Evolutionary conservation across 35 echinoderm and acorn worm genomes (phyloP).

Genomic region (Patiria miniata): DNA sequence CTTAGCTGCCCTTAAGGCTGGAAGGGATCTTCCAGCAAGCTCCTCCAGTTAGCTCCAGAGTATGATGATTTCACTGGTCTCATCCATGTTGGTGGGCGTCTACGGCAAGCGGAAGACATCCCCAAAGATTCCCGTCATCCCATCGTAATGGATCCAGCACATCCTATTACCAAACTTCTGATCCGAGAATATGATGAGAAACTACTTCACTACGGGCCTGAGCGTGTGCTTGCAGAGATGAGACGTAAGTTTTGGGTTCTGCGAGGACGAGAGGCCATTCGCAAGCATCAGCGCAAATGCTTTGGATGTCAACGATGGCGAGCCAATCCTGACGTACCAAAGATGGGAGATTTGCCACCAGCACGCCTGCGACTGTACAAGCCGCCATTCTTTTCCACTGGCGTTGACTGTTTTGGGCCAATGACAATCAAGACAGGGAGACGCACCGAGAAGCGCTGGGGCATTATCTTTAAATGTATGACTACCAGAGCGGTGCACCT

Average conservation of each 20-base stretch:
- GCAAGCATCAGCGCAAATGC: constrained; percentile 21
- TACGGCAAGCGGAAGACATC: background rate
- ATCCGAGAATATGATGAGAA: background rate
- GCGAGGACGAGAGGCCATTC: constrained; percentile 21
- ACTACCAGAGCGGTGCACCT: constrained; percentile 52
- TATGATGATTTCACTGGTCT: background rate
- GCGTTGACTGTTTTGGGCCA: constrained; percentile 67
- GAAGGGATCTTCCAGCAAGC: background rate
- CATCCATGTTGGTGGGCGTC: background rate
- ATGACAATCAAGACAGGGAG: constrained; percentile 45
- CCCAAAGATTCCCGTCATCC: background rate
- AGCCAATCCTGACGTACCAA: constrained; percentile 27
- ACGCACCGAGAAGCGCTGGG: constrained; percentile 43
- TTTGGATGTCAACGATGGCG: constrained; percentile 33
- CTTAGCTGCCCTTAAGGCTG: background rate
- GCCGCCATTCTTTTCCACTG: constrained; percentile 60
- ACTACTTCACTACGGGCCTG: constrained; percentile 23
- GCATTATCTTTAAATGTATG: constrained; percentile 60
- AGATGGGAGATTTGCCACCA: constrained; percentile 65
- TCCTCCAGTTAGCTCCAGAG: background rate
- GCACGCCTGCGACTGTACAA: constrained; percentile 33
- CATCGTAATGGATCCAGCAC: too few species aligned
- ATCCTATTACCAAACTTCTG: background rate
- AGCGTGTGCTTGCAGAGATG: constrained; percentile 35
- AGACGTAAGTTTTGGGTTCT: constrained; percentile 49